Evolutionary conservation across 2,113 vertebrate species (phyloP).

Genomic region (Leptobrachium ailaonicum): DNA sequence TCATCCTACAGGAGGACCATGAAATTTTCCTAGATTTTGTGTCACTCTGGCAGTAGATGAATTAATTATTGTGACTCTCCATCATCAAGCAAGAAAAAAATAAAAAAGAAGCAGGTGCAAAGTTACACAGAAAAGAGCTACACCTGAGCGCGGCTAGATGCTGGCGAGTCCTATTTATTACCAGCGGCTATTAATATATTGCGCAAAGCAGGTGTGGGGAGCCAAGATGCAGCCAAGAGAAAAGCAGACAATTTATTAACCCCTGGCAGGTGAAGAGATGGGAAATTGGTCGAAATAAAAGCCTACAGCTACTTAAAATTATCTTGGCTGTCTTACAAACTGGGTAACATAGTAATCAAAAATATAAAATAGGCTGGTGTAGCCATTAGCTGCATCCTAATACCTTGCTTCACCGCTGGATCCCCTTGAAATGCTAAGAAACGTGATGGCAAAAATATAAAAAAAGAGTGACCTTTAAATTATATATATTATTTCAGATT

Average conservation of each 20-base stretch:
- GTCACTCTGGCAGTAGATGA: constrained; percentile 27
- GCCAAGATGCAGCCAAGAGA: constrained; percentile 11
- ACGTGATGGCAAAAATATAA: no score
- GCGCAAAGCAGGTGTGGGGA: constrained; percentile 27
- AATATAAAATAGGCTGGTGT: background rate
- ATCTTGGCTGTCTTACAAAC: no score
- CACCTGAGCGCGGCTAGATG: constrained; percentile 41
- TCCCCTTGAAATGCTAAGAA: no score
- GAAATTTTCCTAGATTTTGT: constrained; percentile 6
- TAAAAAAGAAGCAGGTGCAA: constrained; percentile 27
- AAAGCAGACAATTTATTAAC: constrained; percentile 33
- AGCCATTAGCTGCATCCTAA: background rate
- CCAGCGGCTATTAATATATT: constrained; percentile 35
- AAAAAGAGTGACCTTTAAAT: no score
- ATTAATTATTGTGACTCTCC: constrained; percentile 35
- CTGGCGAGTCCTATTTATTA: constrained; percentile 44
- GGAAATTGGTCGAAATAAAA: background rate
- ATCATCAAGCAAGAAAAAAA: constrained; percentile 17
- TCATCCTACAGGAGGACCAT: background rate
- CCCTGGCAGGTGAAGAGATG: background rate
- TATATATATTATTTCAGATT: background rate
- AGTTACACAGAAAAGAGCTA: constrained; percentile 34
- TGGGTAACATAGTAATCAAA: background rate
- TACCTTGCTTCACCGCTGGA: background rate
- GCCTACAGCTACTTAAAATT: background rate